These are phyloP conservation scores for Pentalonia nigronervosa DNA, from an alignment of 1,140 invertebrate genomes.

Conservation along the genomic window DNA sequence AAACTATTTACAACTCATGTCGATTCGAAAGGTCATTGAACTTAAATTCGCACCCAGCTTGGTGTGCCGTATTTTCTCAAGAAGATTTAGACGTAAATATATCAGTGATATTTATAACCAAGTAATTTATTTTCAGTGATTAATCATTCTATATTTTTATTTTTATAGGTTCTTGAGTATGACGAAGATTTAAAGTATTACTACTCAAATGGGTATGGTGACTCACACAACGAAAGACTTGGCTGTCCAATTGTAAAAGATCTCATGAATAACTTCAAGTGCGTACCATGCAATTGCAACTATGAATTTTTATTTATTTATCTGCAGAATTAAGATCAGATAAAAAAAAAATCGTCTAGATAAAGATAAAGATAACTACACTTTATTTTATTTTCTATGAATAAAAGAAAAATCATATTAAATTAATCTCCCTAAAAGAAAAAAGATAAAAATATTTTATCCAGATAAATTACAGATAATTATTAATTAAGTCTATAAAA, in stretches of 20 bases:
- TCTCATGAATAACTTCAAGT: background rate
- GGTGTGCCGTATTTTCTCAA: constrained; percentile 32
- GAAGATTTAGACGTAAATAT: background rate
- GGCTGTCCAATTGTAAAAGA: background rate
- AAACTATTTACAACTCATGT: background rate
- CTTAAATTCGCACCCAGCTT: constrained; percentile 1
- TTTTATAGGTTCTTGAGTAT: background rate
- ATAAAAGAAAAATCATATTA: too few relatives aligned
- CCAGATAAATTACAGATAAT: too few relatives aligned
- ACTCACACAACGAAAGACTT: background rate
- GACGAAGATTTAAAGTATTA: constrained; percentile 20
- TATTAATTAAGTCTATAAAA: too few relatives aligned
- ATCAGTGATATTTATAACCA: background rate
- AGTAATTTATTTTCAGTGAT: background rate
- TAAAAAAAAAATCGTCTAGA: too few relatives aligned
- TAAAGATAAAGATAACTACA: too few relatives aligned
- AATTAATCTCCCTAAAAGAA: too few relatives aligned
- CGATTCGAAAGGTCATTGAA: background rate
- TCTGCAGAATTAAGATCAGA: too few relatives aligned
- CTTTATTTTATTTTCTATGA: too few relatives aligned
- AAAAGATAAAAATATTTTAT: too few relatives aligned
- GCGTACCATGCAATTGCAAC: background rate
- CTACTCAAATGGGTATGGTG: background rate
- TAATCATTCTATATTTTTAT: too few relatives aligned
- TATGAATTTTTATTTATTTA: background rate